Evolutionary conservation across 2,113 vertebrate genomes (phyloP).

Genomic region (Anarhynchus alexandrinus): DNA sequence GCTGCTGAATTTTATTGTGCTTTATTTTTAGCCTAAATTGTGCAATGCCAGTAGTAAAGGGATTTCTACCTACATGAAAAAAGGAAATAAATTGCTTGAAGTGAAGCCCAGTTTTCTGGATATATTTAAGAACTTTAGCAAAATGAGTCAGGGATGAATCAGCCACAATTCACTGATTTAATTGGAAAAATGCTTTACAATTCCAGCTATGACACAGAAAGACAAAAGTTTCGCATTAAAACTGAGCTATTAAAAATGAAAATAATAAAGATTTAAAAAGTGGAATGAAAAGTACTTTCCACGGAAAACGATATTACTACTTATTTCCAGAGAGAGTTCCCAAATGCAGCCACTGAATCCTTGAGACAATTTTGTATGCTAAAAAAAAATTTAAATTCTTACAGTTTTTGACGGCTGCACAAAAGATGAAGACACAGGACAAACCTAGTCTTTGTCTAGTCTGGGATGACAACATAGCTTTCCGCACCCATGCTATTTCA

Average conservation of each 20-base stretch:
- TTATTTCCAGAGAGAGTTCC: background rate
- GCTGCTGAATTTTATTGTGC: background rate
- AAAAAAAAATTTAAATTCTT: background rate
- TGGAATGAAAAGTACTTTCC: background rate
- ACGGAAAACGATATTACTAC: background rate
- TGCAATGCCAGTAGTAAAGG: background rate
- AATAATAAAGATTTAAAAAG: background rate
- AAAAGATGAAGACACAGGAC: background rate
- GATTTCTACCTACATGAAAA: background rate
- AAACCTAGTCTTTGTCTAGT: background rate
- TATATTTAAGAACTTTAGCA: background rate
- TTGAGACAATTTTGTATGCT: background rate
- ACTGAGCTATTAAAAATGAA: background rate
- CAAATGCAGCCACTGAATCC: background rate
- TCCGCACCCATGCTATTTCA: background rate
- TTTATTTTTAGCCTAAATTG: background rate
- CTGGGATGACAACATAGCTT: background rate
- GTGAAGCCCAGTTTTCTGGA: background rate
- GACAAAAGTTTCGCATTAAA: background rate
- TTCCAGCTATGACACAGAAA: background rate
- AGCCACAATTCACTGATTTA: background rate
- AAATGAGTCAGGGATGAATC: slow-evolving; percentile 42
- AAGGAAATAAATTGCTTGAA: background rate
- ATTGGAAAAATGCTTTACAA: background rate
- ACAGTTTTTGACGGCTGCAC: background rate